Evolutionary conservation across 2,113 vertebrate genomes (phyloP), one percentile per base, ranked within the genome.

Genomic region (Rutilus rutilus): DNA sequence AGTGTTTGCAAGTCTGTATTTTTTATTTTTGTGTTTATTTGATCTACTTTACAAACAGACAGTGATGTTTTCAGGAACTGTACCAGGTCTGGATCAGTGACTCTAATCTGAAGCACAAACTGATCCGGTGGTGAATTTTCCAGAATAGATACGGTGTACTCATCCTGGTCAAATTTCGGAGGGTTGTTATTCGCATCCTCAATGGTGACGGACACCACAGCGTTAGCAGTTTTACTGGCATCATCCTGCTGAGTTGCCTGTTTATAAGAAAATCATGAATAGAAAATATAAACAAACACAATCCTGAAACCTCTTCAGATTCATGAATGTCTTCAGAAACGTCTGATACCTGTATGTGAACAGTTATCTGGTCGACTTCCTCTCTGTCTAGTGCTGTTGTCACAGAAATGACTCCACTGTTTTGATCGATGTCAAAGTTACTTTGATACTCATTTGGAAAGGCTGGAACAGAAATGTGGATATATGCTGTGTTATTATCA

Each of bases 241-340:
- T 95, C 93, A 6, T 96, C 92, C 6, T 89, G 84, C 89, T 96
- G 96, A 50, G 90, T 50, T 14, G 95, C 96, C 96, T 96, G 7
- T 54, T 73, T 57, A 14, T 19, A 71, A 15, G 2, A 3, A n/a
- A 42, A 10, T 1, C 6, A 2, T 76, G 47, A 52, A 1, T 10
- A 69, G 1, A 69, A 23, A 23, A 36, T 19, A 36, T 10, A 0
- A 69, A 5, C 19, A 8, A 71, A 42, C 30, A 33, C 2, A 33
- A 23, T 39, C 4, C 5, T 76, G 5, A 52, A 76, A 19, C 2
- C 33, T 11, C 17, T 39, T 71, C 8, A 1, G 19, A 69, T 69
- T 69, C 45, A 54, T 78, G 10, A 30, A 77, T 45, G 17, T 54
- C 25, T 54, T 77, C 7, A 52, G 0, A 23, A 82, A 8, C 0